Evolutionary conservation across 2,888 invertebrate genomes (phyloP).

Genomic region (Mimachlamys varia): DNA sequence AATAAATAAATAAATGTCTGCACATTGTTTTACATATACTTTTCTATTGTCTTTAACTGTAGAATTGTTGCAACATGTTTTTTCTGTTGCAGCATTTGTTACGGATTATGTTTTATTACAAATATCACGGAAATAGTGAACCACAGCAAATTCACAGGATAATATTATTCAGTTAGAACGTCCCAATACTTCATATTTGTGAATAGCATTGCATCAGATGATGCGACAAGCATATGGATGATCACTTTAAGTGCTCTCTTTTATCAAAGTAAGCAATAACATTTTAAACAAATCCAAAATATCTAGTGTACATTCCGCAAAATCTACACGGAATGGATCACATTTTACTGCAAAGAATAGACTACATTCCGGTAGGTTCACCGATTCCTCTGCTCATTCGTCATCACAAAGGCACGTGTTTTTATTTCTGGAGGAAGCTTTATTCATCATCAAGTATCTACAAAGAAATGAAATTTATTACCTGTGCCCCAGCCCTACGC

Average conservation of each 20-base stretch:
- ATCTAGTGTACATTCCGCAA: not conserved
- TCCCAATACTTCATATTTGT: too few relatives aligned
- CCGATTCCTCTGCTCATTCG: not conserved
- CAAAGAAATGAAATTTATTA: slow-evolving; percentile 23
- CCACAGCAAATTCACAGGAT: too few relatives aligned
- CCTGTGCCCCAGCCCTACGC: not conserved
- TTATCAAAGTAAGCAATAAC: not conserved
- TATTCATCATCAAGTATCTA: slow-evolving; percentile 31
- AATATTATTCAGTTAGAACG: too few relatives aligned
- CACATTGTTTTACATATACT: too few relatives aligned
- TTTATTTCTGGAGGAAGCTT: slow-evolving; percentile 3
- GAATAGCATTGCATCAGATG: not conserved
- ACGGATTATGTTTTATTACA: too few relatives aligned
- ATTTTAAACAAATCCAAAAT: not conserved
- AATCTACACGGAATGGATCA: not conserved
- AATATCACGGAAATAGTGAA: too few relatives aligned
- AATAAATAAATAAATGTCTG: too few relatives aligned
- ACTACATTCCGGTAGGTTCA: not conserved
- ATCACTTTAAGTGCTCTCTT: not conserved
- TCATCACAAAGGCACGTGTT: slow-evolving; percentile 24
- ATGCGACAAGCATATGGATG: not conserved
- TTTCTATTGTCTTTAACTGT: too few relatives aligned
- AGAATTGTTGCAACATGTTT: not conserved
- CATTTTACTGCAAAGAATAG: not conserved
- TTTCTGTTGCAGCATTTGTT: too few relatives aligned